Base-by-base conservation (phyloP, 2,888 invertebrate genomes). In the Scaptomyza cyrtandrae region DNA sequence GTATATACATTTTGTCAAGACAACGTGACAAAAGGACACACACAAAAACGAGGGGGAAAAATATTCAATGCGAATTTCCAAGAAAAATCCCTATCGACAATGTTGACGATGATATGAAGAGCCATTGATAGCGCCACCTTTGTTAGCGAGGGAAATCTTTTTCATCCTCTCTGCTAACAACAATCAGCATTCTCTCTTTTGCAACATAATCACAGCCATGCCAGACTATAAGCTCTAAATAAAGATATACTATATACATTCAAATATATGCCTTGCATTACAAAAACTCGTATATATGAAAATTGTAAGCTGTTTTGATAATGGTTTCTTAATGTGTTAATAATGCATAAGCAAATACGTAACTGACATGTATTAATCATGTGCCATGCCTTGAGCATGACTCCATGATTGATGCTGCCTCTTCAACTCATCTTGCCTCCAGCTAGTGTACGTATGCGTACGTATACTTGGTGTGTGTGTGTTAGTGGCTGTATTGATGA, bases 301-400 rank as follows among this genome's bases (percentile, higher is more conserved):
- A 63, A 71, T 49, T 74, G 60, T 54, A 69, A 75, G 59, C 58
- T 61, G 59, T 63, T 69, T 49, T 33, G 56, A 69, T 67, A 66
- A 57, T 65, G 60, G 45, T 46, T 74, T 71, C 67, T 78, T 70
- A 79, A 79, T 80, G 79, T 78, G 81, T 78, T 79, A 67, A 80
- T 79, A 80, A 80, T 78, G 75, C 65, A 78, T 67, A 75, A 67
- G 44, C 63, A 64, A 72, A 58, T 63, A 41, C 65, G 56, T 69
- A 56, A 70, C 69, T 63, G 67, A 67, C 64, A 77, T 50, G 62
- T 81, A 80, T 80, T 76, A 81, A 80, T 80, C 79, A 77, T 72
- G 55, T 76, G 66, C 56, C 59, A 55, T 48, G 31, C 37, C 37
- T 31, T 19, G 1, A 49, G 59, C 61, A 13, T 49, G 67, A 7